phyloP scores from a whole-genome alignment of 2,113 vertebrate genomes.

The Microtus oregoni region DNA sequence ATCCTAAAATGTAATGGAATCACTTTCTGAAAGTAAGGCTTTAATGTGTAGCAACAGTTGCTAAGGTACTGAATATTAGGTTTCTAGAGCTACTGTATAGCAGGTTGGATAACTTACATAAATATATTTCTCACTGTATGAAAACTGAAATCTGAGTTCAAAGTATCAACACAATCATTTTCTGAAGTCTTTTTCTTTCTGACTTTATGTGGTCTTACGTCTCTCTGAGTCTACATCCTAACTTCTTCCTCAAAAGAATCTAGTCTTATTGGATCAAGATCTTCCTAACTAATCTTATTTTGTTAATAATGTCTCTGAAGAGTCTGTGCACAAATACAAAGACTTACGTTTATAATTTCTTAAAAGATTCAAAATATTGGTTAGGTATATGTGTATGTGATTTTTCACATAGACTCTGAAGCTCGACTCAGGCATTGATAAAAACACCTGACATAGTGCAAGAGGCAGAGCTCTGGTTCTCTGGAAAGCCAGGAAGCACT shows the following conservation, averaged over 20 bases:
- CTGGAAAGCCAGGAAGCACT: background rate
- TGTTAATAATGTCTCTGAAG: background rate
- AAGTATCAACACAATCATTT: background rate
- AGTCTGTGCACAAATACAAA: background rate
- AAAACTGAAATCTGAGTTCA: background rate
- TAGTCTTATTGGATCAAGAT: background rate
- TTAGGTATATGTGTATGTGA: background rate
- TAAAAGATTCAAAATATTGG: background rate
- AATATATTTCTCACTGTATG: background rate
- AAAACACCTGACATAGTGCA: background rate
- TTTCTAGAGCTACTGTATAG: background rate
- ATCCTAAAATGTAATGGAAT: background rate
- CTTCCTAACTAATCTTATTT: background rate
- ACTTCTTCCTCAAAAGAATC: background rate
- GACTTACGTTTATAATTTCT: background rate
- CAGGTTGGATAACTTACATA: background rate
- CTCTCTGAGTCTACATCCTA: background rate
- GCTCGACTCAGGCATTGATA: background rate
- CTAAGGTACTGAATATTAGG: background rate
- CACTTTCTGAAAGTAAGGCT: background rate
- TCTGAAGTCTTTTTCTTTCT: background rate
- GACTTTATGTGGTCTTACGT: background rate
- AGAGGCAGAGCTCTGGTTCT: background rate
- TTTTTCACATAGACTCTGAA: background rate
- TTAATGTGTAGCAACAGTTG: background rate